Evolutionary conservation across 1,140 invertebrate genomes (phyloP).

Genomic region (Elysia chlorotica): DNA sequence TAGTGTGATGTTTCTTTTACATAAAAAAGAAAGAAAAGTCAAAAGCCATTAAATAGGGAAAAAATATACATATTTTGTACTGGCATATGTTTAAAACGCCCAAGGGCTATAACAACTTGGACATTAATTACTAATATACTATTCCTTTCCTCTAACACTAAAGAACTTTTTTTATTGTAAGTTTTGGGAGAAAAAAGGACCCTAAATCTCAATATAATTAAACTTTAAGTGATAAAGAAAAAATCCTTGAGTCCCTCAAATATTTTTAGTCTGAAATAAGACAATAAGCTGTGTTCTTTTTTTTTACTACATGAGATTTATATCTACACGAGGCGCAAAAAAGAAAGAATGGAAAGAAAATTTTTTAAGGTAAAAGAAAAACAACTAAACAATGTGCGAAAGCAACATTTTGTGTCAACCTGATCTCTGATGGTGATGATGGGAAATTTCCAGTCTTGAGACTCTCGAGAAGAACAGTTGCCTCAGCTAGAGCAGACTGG

Average conservation of each 20-base stretch:
- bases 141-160: too few species aligned
- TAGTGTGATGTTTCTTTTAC: background rate
- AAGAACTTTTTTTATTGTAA: too few species aligned
- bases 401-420: too few species aligned
- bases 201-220: too few species aligned
- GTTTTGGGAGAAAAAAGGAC: too few species aligned
- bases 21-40: background rate
- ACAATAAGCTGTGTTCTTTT: background rate
- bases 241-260: background rate
- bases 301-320: background rate
- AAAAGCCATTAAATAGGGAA: too few species aligned
- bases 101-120: too few species aligned
- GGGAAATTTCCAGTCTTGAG: constrained; percentile 41
- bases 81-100: too few species aligned
- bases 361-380: constrained; percentile 1
- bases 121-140: too few species aligned
- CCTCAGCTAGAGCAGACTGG: constrained; percentile 27
- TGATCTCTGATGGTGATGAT: constrained; percentile 32
- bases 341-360: background rate
- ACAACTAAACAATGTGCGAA: too few species aligned
- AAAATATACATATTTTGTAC: too few species aligned
- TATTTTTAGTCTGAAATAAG: background rate
- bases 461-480: constrained; percentile 33
- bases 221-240: background rate
- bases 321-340: background rate